Percentiles rank a stretch among this genome's conserved stretches.
phyloP scores from a whole-genome alignment of 2,113 vertebrate species.

The Hemiprocne comata region DNA sequence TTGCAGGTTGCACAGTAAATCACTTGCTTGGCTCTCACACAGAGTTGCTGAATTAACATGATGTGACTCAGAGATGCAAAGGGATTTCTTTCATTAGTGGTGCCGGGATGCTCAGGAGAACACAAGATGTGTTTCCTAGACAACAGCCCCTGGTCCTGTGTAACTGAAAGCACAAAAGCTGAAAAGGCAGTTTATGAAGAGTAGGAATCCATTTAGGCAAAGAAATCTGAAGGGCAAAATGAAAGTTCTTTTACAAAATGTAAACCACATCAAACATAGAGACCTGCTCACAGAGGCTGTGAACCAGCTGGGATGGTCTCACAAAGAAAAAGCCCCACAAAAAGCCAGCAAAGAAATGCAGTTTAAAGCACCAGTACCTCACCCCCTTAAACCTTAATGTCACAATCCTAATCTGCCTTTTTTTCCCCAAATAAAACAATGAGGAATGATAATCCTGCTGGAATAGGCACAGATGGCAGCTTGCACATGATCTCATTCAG shows the following conservation, averaged over 20 bases:
- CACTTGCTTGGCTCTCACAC: not conserved
- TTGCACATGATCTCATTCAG: not conserved
- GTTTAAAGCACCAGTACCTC: not conserved
- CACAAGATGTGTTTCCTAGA: slow-evolving; percentile 45
- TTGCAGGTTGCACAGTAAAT: not conserved
- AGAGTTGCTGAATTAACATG: slow-evolving; percentile 9
- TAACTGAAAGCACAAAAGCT: slow-evolving; percentile 4
- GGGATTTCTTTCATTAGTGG: slow-evolving; percentile 37
- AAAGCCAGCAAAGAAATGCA: not conserved
- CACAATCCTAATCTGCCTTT: not conserved
- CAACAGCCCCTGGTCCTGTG: slow-evolving; percentile 4
- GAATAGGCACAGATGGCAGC: not conserved
- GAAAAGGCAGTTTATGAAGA: not conserved
- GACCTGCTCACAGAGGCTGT: not conserved
- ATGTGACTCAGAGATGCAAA: slow-evolving; percentile 51
- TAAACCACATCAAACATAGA: not conserved
- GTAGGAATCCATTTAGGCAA: not conserved
- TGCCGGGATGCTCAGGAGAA: not conserved
- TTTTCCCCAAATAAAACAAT: not conserved
- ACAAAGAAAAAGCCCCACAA: not conserved
- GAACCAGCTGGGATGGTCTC: not conserved
- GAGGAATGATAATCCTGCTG: not conserved
- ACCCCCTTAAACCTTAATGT: not conserved
- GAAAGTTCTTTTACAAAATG: not conserved
- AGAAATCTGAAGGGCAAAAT: not conserved